Percentiles rank a stretch among this genome's conserved stretches.
phyloP scores from a whole-genome alignment of 2,888 invertebrate genomes.

The Parnassius mnemosyne region DNA sequence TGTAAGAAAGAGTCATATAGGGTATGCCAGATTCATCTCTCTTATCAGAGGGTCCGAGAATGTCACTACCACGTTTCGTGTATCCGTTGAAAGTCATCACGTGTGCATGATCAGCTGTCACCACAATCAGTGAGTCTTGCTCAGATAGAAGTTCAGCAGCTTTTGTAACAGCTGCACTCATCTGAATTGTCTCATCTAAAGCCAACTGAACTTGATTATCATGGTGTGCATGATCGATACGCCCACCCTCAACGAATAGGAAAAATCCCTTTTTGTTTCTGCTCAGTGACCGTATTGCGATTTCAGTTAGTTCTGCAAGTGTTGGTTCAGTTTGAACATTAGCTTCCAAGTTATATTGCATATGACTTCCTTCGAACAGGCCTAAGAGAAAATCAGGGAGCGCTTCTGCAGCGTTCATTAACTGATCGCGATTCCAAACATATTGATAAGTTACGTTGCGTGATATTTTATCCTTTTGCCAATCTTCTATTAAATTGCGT shows the following conservation, averaged over 20 bases:
- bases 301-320: conserved; percentile 47
- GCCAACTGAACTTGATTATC: too few species aligned
- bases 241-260: too few species aligned
- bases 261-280: too few species aligned
- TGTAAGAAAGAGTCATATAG: conserved; percentile 78
- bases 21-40: conserved; percentile 56
- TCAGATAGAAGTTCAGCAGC: conserved; percentile 51
- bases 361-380: conserved; percentile 81
- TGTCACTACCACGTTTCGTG: conserved; percentile 40
- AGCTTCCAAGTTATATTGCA: conserved; percentile 83
- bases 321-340: conserved; percentile 38
- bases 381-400: conserved; percentile 83
- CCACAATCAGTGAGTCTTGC: conserved; percentile 85
- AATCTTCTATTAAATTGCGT: conserved; percentile 83
- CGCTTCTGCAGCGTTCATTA: conserved; percentile 59
- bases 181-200: too few species aligned
- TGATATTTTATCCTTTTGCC: conserved; percentile 74
- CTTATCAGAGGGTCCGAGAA: too few species aligned
- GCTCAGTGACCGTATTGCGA: too few species aligned
- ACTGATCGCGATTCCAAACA: conserved; percentile 62
- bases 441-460: conserved; percentile 45
- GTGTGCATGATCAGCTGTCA: conserved; percentile 86
- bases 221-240: too few species aligned
- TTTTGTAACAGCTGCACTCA: too few species aligned
- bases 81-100: conserved; percentile 83